Evolutionary conservation across 2,888 invertebrate genomes (phyloP), one percentile per base, ranked within the genome.

Genomic region (Caenorhabditis auriculariae): DNA sequence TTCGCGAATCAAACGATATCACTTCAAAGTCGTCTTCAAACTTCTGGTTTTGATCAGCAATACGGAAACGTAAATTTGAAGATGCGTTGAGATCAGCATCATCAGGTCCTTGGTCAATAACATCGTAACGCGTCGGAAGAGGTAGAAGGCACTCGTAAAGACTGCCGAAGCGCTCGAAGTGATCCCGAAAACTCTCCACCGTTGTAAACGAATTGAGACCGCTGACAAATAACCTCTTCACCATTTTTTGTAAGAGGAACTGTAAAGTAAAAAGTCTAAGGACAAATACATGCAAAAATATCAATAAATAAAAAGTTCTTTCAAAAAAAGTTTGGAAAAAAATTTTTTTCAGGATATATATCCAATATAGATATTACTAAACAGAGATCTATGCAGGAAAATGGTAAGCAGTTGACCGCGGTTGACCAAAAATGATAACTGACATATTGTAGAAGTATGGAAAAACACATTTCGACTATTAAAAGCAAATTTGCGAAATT

Each of bases 61-160:
- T 29, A 21, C 26, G 27, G 39, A 57, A 46, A 24, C 47, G 54
- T 7, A 28, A 46, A 39, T 57, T 61, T 7, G 54, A 5, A 4
- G 37, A 41, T 28, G 49, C 26, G 12, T 57, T 54, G 5, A 57
- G 42, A 0, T 50, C 43, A 37, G 56, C 61, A 26, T 61, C 19
- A 23, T 61, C 57, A 1, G 57, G 54, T 0, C 61, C 61, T 2
- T 7, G 28, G 37, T 61, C 61, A 2, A 47, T 12, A 17, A 42
- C 53, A 54, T 61, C 23, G 37, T 57, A 61, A 45, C 47, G 37
- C 2, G 54, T 48, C 9, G 58, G 51, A 2, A 26, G 19, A 6
- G 62, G 58, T 3, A 62, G 21, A n/a, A 44, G 19, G 28, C 62
- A 62, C 32, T 62, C 62, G 27, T 62, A 62, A 7, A 62, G 46